Base-by-base conservation (phyloP, 2,797 vertebrate species). In the Fundulus diaphanus region DNA sequence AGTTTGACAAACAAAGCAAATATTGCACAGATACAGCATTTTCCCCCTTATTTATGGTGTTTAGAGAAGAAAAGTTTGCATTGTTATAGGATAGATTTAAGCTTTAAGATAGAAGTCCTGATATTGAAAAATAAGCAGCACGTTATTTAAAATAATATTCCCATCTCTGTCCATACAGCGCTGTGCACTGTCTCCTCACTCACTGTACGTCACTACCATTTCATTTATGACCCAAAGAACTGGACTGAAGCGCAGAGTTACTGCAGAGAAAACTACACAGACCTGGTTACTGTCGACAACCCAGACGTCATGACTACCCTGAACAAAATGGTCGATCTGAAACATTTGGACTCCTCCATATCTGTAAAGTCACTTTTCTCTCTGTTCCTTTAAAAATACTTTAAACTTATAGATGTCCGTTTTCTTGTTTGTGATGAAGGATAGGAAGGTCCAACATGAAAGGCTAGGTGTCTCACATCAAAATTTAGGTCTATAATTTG, bases 261-360 rank as follows among this genome's bases (percentile, higher is more conserved):
- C 70, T 72, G 70, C 70, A 72, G 54, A 35, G 44, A 63, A 5
- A 35, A 37, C 0, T 48, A 80, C 79, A 68, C 29, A n/a, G 82
- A 87, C 82, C 82, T 89, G 75, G 88, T 81, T 40, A 75, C 81
- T 3, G 24, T 86, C 13, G 33, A 70, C 44, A 73, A 22, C 79
- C 15, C 48, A 66, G 67, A 80, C n/a, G 78, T 83, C 0, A 7
- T 78, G 52, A 12, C 29, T 0, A 35, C 13, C 48, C 79, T 87
- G 31, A 69, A 71, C 12, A 7, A 48, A 0, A 44, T 24, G 61
- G 74, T 8, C 1, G 51, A 78, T 31, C 3, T 8, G 15, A 72
- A 29, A 59, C 20, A 49, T 20, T 12, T 63, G 75, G 5, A 8
- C 22, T 1, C 22, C 4, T 16, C 16, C 0, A 11, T 0, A 7